Evolutionary conservation across 2,888 invertebrate genomes (phyloP), one percentile per base, ranked within the genome.

Genomic region (Ichneumon xanthorius): DNA sequence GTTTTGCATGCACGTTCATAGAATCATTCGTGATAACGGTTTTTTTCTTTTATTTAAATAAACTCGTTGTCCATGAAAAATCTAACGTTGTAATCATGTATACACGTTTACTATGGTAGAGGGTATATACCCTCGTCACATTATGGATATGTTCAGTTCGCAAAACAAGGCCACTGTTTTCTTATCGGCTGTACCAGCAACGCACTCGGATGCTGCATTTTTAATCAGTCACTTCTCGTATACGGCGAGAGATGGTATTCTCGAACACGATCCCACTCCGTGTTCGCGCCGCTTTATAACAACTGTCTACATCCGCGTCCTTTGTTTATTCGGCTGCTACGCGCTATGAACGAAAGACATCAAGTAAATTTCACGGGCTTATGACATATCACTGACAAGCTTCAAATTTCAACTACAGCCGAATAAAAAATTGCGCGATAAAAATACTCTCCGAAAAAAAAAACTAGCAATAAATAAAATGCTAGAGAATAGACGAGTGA

Each of bases 111-210:
- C 40, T 40, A 40, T 40, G 40, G 9, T 40, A 11, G 5, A 40
- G 40, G 11, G 40, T 40, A 40, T 40, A 40, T 33, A 53, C 37
- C 26, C 40, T n/a, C 72, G 37, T 45, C 45, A 40, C 26, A 40
- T 63, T 26, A 50, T 40, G 45, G 26, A 63, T 63, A 48, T 72
- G 70, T 55, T 55, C 22, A 53, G 33, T 22, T 70, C 14, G 50
- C 63, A 45, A 78, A 82, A 77, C 76, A 83, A 83, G 63, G 83
- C 80, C 84, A 68, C 58, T 72, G 80, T 4, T 84, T 80, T 72
- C 80, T 86, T 86, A 86, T 86, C 85, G 55, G 68, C 9, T 33
- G 45, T 75, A 70, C 68, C 58, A 73, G 16, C 50, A 58, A 58
- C 37, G 30, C 53, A 26, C 33, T 58, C n/a, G 58, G 58, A 67